Conservation (phyloP, 2,113 vertebrate species). For the Seriola aureovittata region DNA sequence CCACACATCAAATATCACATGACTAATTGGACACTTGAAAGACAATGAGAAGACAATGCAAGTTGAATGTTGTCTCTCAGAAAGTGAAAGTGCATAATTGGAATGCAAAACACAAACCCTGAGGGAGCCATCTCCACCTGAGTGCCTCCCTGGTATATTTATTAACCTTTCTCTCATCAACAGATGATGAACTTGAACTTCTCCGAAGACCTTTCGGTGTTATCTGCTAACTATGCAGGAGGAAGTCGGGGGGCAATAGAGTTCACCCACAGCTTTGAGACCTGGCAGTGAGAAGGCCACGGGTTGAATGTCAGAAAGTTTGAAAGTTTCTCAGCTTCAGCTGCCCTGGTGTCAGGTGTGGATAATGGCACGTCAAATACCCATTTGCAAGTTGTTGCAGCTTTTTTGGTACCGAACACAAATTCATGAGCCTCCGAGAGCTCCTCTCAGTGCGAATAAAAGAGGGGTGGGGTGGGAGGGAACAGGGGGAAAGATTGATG, state of each 20-base stretch:
- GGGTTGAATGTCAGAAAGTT: constrained; percentile 43
- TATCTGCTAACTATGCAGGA: constrained; percentile 44
- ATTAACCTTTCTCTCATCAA: constrained; percentile 76
- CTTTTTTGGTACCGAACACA: constrained; percentile 25
- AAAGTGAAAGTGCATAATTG: constrained; percentile 53
- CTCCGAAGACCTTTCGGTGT: constrained; percentile 62
- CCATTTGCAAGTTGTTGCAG: neutral
- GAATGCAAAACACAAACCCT: constrained; percentile 60
- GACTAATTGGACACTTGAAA: constrained; percentile 64
- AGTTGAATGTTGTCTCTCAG: constrained; percentile 48
- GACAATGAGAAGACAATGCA: constrained; percentile 32
- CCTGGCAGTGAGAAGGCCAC: constrained; percentile 40
- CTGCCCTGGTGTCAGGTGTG: neutral
- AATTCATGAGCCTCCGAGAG: constrained; percentile 16
- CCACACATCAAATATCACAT: constrained; percentile 41
- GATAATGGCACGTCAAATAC: constrained; percentile 11
- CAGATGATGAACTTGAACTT: constrained; percentile 70
- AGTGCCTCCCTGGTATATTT: constrained; percentile 40
- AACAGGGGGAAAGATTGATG: constrained; percentile 27
- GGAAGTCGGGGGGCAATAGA: constrained; percentile 9
- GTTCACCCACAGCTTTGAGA: constrained; percentile 28
- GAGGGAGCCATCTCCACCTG: constrained; percentile 35
- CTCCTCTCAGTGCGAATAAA: constrained; percentile 15
- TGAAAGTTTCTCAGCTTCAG: constrained; percentile 1
- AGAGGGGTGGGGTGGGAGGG: neutral